Evolutionary conservation across 1,140 invertebrate species (phyloP), one percentile per base, ranked within the genome.

Genomic region (Zaprionus ghesquierei): DNA sequence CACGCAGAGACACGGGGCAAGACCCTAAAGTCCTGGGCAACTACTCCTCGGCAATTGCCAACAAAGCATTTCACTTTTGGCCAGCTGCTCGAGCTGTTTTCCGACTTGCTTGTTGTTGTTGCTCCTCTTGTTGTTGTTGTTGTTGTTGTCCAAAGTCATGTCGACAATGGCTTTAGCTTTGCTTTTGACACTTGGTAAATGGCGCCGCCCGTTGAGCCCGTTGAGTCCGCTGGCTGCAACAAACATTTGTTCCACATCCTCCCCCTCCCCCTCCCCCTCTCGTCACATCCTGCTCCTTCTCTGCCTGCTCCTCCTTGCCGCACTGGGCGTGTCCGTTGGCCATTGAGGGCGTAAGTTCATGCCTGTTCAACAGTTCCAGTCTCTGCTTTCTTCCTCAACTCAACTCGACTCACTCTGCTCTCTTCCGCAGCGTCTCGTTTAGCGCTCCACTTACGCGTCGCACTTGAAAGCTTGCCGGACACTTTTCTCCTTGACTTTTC

Each of bases 131-230:
- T 20, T 72, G 27, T 62, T 84, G 76, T 46, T 79, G 54, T 66
- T 80, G 71, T 81, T 89, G 86, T 85, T 76, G 79, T 79, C 79
- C 81, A 72, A 90, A 90, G 81, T 90, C 87, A 90, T 90, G 87
- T 90, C 79, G 87, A 90, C 87, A 90, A 90, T 90, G 79, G 87
- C 81, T 90, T 87, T 90, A 90, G 87, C 87, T 90, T 90, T 90
- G 87, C 87, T 90, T 90, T 87, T 90, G 87, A 90, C 87, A 90
- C 87, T 90, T 90, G 82, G 87, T 87, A 90, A 90, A 90, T 87
- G 87, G 87, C 79, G 86, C 87, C 86, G 79, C 87, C 87, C 77
- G 87, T 77, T 87, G 82, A 76, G 84, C 76, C 50, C 64, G 25
- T 60, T 23, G 84, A 77, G 85, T 74, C 54, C 66, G 27, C 46